These are phyloP conservation scores for Melopsittacus undulatus DNA, from an alignment of 2,797 vertebrate species.

Conservation along the genomic window DNA sequence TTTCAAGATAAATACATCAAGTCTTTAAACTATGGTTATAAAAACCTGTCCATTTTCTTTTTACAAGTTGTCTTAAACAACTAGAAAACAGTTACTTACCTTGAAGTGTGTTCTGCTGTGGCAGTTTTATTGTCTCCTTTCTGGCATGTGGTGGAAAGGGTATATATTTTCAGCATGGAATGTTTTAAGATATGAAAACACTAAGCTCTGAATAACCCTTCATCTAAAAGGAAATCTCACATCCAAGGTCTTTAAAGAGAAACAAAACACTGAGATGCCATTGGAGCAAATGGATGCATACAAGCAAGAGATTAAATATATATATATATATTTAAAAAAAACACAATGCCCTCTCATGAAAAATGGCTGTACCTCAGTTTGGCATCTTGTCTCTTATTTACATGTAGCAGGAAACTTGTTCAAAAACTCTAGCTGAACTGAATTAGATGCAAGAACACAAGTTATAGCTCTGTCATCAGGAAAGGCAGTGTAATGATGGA, in stretches of 20 bases:
- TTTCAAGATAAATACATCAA: constrained; percentile 60
- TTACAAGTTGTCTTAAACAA: constrained; percentile 43
- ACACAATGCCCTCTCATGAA: neutral
- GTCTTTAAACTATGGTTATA: constrained; percentile 39
- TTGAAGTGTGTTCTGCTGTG: constrained; percentile 33
- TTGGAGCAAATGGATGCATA: neutral
- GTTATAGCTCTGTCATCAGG: neutral
- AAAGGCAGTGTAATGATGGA: neutral
- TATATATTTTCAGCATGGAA: constrained; percentile 51
- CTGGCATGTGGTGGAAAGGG: neutral
- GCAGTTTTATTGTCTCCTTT: constrained; percentile 57
- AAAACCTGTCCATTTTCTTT: constrained; percentile 40
- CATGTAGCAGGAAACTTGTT: neutral
- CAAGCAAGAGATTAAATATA: neutral
- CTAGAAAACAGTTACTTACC: constrained; percentile 54
- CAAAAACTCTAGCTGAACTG: neutral
- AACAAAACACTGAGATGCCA: neutral
- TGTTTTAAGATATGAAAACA: constrained; percentile 27
- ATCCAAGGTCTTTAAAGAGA: neutral
- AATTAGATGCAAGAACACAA: neutral
- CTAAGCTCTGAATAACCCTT: constrained; percentile 9
- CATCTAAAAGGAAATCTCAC: constrained; percentile 1
- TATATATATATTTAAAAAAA: neutral
- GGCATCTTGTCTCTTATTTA: neutral
- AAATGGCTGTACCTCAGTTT: neutral